phyloP scores from a whole-genome alignment of 2,797 vertebrate genomes.

The Danio kyathit region DNA sequence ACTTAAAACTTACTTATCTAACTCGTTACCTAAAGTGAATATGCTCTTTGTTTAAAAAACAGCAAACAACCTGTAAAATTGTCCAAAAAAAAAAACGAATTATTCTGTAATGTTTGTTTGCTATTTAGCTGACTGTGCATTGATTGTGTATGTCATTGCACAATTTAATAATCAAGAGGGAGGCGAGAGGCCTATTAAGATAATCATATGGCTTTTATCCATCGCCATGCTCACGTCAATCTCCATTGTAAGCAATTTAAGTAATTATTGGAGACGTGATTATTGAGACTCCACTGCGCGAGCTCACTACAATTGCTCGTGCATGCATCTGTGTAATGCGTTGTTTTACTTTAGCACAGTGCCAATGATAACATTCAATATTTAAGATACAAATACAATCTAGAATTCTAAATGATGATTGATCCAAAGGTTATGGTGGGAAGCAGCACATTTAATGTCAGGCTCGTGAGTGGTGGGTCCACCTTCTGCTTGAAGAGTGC shows the following conservation, averaged over 20 bases:
- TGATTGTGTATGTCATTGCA: conserved; percentile 21
- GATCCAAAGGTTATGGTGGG: not conserved
- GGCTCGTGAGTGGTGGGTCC: conserved; percentile 1
- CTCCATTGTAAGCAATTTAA: conserved; percentile 28
- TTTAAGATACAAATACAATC: not conserved
- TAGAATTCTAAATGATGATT: not conserved
- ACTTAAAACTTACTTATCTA: not conserved
- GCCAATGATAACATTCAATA: not conserved
- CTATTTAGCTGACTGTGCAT: conserved; percentile 8
- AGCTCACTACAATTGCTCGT: not conserved
- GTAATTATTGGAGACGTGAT: conserved; percentile 24
- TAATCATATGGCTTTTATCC: conserved; percentile 26
- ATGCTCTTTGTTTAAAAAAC: not conserved
- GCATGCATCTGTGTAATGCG: not conserved
- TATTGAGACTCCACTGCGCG: not conserved
- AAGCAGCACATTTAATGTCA: conserved; percentile 9
- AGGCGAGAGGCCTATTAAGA: conserved; percentile 34
- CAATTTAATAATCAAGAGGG: conserved; percentile 22
- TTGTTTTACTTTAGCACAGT: not conserved
- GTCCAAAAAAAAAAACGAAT: not conserved
- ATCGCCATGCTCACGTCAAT: not conserved
- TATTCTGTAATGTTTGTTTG: not conserved
- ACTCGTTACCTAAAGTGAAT: not conserved
- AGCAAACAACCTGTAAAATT: not conserved
- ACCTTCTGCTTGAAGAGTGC: conserved; percentile 29